phyloP scores from a whole-genome alignment of 2,797 vertebrate genomes.

The Rallus crepitans region DNA sequence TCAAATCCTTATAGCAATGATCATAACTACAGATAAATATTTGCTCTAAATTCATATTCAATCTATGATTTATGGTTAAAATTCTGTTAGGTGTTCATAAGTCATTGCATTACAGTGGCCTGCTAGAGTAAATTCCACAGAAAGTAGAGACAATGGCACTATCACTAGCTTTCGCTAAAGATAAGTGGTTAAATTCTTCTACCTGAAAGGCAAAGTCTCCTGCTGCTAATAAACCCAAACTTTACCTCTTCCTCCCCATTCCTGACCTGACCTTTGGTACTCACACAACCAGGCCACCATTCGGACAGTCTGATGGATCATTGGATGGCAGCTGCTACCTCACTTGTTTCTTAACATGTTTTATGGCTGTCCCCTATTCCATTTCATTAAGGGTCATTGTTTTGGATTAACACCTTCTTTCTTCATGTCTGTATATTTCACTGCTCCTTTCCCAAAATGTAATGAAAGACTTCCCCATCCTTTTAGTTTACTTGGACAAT shows the following conservation, averaged over 20 bases:
- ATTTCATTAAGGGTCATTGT: not conserved
- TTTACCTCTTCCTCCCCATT: not conserved
- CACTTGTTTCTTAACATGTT: not conserved
- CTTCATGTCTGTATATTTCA: not conserved
- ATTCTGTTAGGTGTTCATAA: not conserved
- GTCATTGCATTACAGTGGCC: not conserved
- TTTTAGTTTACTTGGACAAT: not conserved
- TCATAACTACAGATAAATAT: slow-evolving; percentile 9
- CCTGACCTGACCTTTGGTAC: not conserved
- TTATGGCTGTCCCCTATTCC: not conserved
- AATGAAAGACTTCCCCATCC: not conserved
- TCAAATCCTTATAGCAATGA: not conserved
- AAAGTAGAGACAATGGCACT: not conserved
- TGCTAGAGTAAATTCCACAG: not conserved
- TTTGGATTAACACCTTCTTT: not conserved
- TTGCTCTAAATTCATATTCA: not conserved
- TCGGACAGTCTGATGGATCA: not conserved
- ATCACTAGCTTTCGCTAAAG: not conserved
- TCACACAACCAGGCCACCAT: not conserved
- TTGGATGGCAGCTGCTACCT: not conserved
- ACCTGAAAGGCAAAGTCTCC: not conserved
- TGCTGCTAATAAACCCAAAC: not conserved
- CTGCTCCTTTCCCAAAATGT: not conserved
- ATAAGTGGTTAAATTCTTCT: not conserved
- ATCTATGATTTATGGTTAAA: not conserved